phyloP scores from a whole-genome alignment of 2,888 invertebrate species.

The Apotomis turbidana region DNA sequence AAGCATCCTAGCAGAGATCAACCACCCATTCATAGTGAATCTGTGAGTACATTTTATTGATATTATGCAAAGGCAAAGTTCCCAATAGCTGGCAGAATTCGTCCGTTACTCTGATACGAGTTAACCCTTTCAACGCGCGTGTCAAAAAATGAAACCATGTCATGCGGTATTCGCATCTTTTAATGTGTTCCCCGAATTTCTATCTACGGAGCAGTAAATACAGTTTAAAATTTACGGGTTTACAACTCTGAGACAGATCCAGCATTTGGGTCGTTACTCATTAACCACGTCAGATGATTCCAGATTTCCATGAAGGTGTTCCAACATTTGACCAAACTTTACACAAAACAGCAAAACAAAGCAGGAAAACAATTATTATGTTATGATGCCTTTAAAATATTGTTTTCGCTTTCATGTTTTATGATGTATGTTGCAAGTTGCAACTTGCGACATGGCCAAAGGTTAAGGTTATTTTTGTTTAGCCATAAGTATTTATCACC shows the following conservation, averaged over 20 bases:
- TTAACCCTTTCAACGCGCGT: constrained; percentile 22
- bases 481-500: not conserved
- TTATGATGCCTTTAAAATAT: too few species aligned
- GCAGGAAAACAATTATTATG: too few species aligned
- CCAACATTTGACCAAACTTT: too few species aligned
- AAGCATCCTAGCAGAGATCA: constrained; percentile 93
- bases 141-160: constrained; percentile 37
- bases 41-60: constrained; percentile 60
- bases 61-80: constrained; percentile 29
- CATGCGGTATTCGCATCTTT: constrained; percentile 17
- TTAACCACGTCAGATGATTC: not conserved
- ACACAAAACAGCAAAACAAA: too few species aligned
- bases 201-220: constrained; percentile 18
- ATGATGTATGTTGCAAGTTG: not conserved
- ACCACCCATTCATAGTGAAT: constrained; percentile 98
- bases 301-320: not conserved
- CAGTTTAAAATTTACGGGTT: not conserved
- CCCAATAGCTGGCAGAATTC: constrained; percentile 19
- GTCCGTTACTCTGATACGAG: constrained; percentile 6
- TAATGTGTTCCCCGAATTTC: constrained; percentile 16
- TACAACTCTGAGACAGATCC: not conserved
- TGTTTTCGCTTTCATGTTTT: constrained; percentile 1
- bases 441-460: constrained; percentile 14
- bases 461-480: constrained; percentile 22
- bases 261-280: not conserved